Percentiles rank a stretch among this genome's conserved stretches.
Evolutionary conservation across 2,888 invertebrate species (phyloP).

Genomic region (Pachydiplax longipennis): DNA sequence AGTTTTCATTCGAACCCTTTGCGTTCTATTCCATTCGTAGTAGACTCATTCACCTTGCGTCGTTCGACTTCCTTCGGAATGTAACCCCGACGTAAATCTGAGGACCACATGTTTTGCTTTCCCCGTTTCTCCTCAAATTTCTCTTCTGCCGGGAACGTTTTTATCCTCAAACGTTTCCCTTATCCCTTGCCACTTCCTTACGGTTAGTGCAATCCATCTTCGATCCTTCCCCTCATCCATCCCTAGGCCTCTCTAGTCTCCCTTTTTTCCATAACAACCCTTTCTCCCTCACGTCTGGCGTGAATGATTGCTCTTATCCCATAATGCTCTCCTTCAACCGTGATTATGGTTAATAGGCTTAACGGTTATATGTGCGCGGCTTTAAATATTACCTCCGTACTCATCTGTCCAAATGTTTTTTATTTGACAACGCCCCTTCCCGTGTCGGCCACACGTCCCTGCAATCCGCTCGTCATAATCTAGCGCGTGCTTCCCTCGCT

Average conservation of each 20-base stretch:
- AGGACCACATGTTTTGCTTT: neutral
- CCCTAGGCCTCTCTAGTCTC: neutral
- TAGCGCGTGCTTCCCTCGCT: neutral
- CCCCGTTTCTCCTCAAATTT: neutral
- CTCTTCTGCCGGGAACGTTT: neutral
- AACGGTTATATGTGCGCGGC: neutral
- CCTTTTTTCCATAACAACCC: neutral
- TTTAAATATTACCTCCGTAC: neutral
- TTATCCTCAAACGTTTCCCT: neutral
- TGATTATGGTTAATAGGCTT: slow-evolving; percentile 6
- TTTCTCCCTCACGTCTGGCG: neutral
- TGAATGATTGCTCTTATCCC: slow-evolving; percentile 8
- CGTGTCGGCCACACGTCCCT: neutral
- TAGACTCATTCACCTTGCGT: no score
- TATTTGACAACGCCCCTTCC: neutral
- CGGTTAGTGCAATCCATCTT: neutral
- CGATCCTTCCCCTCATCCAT: neutral
- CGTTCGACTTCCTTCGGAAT: no score
- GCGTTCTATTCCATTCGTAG: no score
- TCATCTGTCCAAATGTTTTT: neutral
- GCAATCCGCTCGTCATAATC: neutral
- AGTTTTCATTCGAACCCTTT: no score
- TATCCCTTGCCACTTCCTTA: neutral
- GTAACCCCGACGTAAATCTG: no score
- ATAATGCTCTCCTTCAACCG: slow-evolving; percentile 12